Base-by-base conservation (phyloP, 2,888 invertebrate species). In the Poecilobothrus nobilitatus region DNA sequence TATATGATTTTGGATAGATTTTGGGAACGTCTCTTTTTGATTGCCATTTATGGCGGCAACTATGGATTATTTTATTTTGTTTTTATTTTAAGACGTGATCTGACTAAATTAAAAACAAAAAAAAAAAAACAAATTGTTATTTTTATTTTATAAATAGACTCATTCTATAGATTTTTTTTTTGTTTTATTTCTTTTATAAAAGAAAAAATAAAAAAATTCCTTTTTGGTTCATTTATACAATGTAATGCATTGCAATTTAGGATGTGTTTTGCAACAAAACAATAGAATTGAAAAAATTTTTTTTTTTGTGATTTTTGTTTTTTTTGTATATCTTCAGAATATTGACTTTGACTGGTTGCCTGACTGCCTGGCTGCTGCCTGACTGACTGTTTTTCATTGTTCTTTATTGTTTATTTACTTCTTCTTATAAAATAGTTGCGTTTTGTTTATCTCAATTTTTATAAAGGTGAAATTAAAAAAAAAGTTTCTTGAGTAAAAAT, bases 1-100 rank as follows among this genome's bases (percentile, higher is more conserved):
- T 8, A 37, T 10, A 34, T 37, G 5, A n/a, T 53, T 3, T 53
- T 53, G 9, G 9, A 12, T 12, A 15, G 41, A 53, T 53, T 53
- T 53, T 53, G 53, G 53, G 53, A 53, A 53, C 53, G 53, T 53
- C 53, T 53, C 53, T 53, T 18, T 53, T 53, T 53, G 18, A 53
- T 53, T 53, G 6, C 53, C 53, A 53, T 53, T 53, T 53, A 53
- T 53, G 53, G 53, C 15, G 53, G 53, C 18, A 18, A 2, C 27
- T 27, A 27, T 27, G 27, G 5, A 5, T 27, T 27, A 27, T 53
- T 53, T 53, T 53, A 53, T 53, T 53, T 53, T 37, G 37, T 8
- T 37, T 8, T 53, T 15, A 37, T 37, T 37, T 53, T 53, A 4
- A 53, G 15, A 53, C 53, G 15, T 2, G 53, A 53, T 53, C n/a